phyloP scores from a whole-genome alignment of 2,888 invertebrate species.

The Bembecia ichneumoniformis region DNA sequence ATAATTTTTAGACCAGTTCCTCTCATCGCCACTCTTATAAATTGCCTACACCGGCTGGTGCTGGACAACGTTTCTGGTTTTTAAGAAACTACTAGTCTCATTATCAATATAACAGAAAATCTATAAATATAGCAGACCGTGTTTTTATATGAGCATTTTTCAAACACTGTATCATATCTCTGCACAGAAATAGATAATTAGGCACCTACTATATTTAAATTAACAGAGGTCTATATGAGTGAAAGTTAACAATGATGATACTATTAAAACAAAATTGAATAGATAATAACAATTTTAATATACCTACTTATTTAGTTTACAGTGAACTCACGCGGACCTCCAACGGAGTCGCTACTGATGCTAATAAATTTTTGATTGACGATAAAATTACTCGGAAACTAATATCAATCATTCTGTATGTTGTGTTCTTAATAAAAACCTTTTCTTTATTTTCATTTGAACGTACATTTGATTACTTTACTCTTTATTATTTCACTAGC shows the following conservation, averaged over 20 bases:
- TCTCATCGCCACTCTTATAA: conserved; percentile 8
- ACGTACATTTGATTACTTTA: no score
- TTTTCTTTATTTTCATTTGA: background rate
- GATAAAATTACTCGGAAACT: background rate
- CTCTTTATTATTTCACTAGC: no score
- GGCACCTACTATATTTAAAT: no score
- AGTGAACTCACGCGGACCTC: conserved; percentile 3
- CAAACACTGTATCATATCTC: no score
- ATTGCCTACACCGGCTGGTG: background rate
- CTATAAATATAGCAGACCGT: no score
- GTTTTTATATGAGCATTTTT: no score
- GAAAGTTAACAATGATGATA: no score
- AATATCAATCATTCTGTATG: conserved; percentile 1
- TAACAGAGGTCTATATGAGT: no score
- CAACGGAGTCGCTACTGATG: background rate
- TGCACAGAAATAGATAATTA: no score
- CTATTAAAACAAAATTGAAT: no score
- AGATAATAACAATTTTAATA: background rate
- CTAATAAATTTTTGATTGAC: conserved; percentile 6
- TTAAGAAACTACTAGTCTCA: background rate
- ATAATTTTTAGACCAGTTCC: conserved; percentile 6
- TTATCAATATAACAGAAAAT: no score
- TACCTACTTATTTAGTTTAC: background rate
- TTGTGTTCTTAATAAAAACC: conserved; percentile 3
- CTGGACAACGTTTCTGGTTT: background rate